phyloP scores from a whole-genome alignment of 2,113 vertebrate species.

The Trogon surrucura region DNA sequence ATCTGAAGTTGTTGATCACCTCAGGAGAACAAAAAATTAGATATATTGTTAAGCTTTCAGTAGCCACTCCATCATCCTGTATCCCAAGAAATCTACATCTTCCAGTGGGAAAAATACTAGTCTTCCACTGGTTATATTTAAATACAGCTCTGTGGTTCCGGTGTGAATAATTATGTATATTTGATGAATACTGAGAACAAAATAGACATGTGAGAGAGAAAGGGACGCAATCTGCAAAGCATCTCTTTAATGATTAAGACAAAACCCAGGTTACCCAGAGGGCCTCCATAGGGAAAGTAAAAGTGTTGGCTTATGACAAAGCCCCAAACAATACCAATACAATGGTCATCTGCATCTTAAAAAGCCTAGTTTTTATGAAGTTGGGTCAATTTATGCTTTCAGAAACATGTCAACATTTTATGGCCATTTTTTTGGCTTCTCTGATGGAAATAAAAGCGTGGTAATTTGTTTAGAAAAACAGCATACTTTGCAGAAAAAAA shows the following conservation, averaged over 20 bases:
- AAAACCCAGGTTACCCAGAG: neutral
- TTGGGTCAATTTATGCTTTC: neutral
- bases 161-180: neutral
- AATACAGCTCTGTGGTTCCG: neutral
- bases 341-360: neutral
- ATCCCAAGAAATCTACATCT: neutral
- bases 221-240: neutral
- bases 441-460: neutral
- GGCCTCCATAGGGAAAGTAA: neutral
- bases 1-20: neutral
- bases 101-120: neutral
- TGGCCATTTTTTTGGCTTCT: neutral
- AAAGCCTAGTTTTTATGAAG: neutral
- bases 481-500: neutral
- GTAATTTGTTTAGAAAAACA: neutral
- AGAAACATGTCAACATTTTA: neutral
- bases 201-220: neutral
- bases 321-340: neutral
- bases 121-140: neutral
- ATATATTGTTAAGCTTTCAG: neutral
- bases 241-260: neutral
- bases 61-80: neutral
- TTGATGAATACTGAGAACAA: neutral
- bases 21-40: neutral
- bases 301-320: neutral